phyloP scores from a whole-genome alignment of 2,888 invertebrate species.

The Drosophila neotestacea region DNA sequence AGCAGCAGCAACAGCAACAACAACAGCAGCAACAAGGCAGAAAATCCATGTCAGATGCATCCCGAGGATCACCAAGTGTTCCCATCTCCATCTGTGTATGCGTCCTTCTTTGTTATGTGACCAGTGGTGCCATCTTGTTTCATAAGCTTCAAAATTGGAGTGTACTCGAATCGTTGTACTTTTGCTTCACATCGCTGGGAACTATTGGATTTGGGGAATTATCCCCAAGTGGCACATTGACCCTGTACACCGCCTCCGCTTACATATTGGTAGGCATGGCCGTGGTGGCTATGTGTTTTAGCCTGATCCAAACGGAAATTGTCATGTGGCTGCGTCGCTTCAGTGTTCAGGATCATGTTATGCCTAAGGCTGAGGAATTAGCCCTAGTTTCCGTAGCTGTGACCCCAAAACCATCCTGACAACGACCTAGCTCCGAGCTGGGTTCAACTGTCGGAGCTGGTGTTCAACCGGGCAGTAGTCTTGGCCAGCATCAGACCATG shows the following conservation, averaged over 20 bases:
- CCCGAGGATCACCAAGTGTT: slow-evolving; percentile 85
- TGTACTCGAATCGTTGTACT: slow-evolving; percentile 93
- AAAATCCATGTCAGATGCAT: slow-evolving; percentile 24
- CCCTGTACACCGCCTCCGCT: slow-evolving; percentile 91
- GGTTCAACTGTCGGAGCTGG: slow-evolving; percentile 21
- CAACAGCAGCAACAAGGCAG: slow-evolving; percentile 38
- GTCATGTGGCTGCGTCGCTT: slow-evolving; percentile 85
- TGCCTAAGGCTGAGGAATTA: slow-evolving; percentile 86
- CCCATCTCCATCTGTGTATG: slow-evolving; percentile 94
- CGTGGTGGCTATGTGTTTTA: slow-evolving; percentile 94
- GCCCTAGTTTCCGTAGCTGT: slow-evolving; percentile 86
- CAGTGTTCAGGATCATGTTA: slow-evolving; percentile 84
- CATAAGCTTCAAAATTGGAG: slow-evolving; percentile 96
- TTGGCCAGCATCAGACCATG: slow-evolving; percentile 84
- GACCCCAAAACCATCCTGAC: slow-evolving; percentile 88
- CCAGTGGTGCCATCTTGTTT: slow-evolving; percentile 95
- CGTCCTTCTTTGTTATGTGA: slow-evolving; percentile 94
- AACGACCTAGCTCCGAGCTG: slow-evolving; percentile 85
- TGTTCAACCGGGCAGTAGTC: slow-evolving; percentile 52
- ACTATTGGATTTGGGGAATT: slow-evolving; percentile 94
- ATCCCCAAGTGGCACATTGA: slow-evolving; percentile 89
- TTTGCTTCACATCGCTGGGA: slow-evolving; percentile 92
- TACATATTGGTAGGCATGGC: slow-evolving; percentile 94
- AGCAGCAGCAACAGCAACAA: slow-evolving; percentile 49
- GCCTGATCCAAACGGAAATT: slow-evolving; percentile 92